Percentiles rank a stretch among this genome's conserved stretches.
Conservation (phyloP, 2,888 invertebrate genomes). For the Ditula angustiorana region DNA sequence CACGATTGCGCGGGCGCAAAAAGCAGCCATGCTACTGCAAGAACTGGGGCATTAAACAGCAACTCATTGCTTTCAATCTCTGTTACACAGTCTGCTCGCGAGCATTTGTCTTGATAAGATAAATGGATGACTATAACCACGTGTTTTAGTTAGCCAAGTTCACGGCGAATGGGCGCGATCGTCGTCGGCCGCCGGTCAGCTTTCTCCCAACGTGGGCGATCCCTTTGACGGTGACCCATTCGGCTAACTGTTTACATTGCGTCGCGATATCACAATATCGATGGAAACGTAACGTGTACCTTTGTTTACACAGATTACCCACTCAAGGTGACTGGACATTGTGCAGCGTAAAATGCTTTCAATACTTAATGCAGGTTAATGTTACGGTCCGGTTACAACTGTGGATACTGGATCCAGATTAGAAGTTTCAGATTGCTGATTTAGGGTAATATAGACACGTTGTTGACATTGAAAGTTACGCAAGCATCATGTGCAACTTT, state of each 20-base stretch:
- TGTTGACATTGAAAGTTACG: slow-evolving; percentile 84
- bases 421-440: slow-evolving; percentile 23
- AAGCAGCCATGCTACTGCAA: neutral
- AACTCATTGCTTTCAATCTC: neutral
- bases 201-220: slow-evolving; percentile 38
- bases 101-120: slow-evolving; percentile 7
- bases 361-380: slow-evolving; percentile 18
- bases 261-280: slow-evolving; percentile 18
- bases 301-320: slow-evolving; percentile 35
- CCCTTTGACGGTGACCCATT: slow-evolving; percentile 25
- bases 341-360: slow-evolving; percentile 15
- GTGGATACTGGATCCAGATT: neutral
- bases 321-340: slow-evolving; percentile 20
- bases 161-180: slow-evolving; percentile 27
- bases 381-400: neutral
- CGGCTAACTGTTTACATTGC: slow-evolving; percentile 35
- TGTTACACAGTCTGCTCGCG: neutral
- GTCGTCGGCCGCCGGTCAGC: slow-evolving; percentile 5
- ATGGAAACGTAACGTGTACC: slow-evolving; percentile 26
- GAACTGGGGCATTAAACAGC: neutral
- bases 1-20: neutral
- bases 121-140: slow-evolving; percentile 13
- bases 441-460: slow-evolving; percentile 44
- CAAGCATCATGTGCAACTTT: slow-evolving; percentile 66
- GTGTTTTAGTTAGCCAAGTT: slow-evolving; percentile 32